A percentile compares a stretch with the other conserved stretches of the same genome.
Evolutionary conservation across 2,113 vertebrate species (phyloP).

Genomic region (Zosterops borbonicus): DNA sequence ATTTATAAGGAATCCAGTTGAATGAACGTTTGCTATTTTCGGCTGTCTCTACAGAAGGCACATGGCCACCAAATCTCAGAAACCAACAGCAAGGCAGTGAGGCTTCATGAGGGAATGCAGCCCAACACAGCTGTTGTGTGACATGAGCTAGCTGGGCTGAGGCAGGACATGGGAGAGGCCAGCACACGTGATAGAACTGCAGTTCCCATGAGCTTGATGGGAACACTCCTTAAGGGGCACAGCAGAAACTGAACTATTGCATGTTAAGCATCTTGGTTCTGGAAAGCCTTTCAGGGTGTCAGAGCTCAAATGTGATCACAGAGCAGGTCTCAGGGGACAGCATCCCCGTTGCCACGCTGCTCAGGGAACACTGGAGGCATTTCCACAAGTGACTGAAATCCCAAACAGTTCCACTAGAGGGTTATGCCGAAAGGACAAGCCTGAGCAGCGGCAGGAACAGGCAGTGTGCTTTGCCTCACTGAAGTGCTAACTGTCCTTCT

Average conservation of each 20-base stretch:
- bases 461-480: neutral
- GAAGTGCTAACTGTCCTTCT: neutral
- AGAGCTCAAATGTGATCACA: rapidly evolving
- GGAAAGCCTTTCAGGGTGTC: rapidly evolving
- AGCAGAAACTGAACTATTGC: neutral
- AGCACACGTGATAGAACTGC: neutral
- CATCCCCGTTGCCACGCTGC: rapidly evolving
- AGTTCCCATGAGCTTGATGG: neutral
- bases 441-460: neutral
- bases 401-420: slow-evolving; percentile 48
- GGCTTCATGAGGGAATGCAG: neutral
- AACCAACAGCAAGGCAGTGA: neutral
- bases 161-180: neutral
- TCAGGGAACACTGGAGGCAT: neutral
- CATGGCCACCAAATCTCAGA: neutral
- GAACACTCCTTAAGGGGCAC: neutral
- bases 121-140: neutral
- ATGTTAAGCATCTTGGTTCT: neutral
- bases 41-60: neutral
- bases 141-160: neutral
- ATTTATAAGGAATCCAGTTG: neutral
- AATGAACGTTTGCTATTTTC: neutral
- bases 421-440: neutral
- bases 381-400: slow-evolving; percentile 10
- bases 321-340: neutral